These are phyloP conservation scores for Trypoxylon attenuatum DNA, from an alignment of 2,888 invertebrate species.

Conservation along the genomic window DNA sequence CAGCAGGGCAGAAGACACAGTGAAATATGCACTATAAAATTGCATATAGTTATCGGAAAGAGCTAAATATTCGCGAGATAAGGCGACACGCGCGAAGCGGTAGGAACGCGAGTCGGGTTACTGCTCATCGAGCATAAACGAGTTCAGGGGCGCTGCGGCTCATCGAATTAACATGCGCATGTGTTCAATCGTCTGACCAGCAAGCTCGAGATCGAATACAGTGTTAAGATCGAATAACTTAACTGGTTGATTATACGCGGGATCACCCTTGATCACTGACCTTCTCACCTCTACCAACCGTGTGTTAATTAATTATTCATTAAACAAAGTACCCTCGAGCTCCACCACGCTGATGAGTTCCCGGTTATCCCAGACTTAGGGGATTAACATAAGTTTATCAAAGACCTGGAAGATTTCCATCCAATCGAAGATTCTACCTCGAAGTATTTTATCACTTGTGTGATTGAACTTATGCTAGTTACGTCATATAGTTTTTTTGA, in stretches of 20 bases:
- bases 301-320: conserved; percentile 50
- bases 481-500: no score
- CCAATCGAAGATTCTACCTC: no score
- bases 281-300: conserved; percentile 32
- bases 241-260: conserved; percentile 37
- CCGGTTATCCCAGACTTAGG: no score
- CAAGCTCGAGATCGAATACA: conserved; percentile 29
- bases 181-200: conserved; percentile 33
- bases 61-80: background rate
- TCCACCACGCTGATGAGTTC: no score
- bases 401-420: no score
- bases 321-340: conserved; percentile 28
- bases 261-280: conserved; percentile 49
- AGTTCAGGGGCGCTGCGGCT: background rate
- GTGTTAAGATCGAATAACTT: conserved; percentile 41
- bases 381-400: no score
- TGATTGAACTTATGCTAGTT: no score
- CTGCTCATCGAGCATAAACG: conserved; percentile 4
- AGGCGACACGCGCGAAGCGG: background rate
- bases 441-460: no score
- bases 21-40: no score
- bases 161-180: conserved; percentile 41
- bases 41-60: no score
- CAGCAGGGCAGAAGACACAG: no score
- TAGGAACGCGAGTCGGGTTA: background rate